Base-by-base conservation (phyloP, 2,888 invertebrate species). In the Cepaea hortensis region DNA sequence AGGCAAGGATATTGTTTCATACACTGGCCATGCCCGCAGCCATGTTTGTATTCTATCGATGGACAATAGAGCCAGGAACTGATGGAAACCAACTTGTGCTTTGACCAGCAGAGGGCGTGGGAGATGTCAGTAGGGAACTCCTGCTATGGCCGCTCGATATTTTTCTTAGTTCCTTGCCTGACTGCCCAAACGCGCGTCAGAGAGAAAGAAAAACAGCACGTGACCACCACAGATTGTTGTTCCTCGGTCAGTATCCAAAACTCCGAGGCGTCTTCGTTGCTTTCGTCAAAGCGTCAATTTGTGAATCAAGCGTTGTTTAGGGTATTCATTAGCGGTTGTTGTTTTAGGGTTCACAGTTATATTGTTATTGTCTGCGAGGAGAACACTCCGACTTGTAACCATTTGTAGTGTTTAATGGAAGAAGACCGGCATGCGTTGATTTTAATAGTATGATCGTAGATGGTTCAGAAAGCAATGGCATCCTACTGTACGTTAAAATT, bases 61-160 rank as follows among this genome's bases (percentile, higher is more conserved):
- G 18, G 61, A 73, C 5, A 20, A 50, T 3, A 23, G 18, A 18
- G 46, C 62, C 75, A 35, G 76, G 61, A 20, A 76, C 46, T 84
- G 76, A 84, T 84, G 65, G 48, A 62, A 76, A 50, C 61, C 84
- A 84, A 62, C 65, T 76, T 84, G 75, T 62, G 35, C 76, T 35
- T 46, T 76, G 62, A 65, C 75, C 84, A 62, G 7, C 65, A 75
- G 65, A 72, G 85, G 85, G 68, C 68, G 77, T 77, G 85, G 35
- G 50, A 77, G 85, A 85, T 70, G 77, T 79, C 85, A 85, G 70
- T 79, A 77, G 13, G 55, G 77, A 77, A 62, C 79, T 76, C 18
- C 18, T 50, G 55, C 70, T 50, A 77, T 85, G 79, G 79, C 50
- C 70, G 85, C 50, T 68, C 79, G 50, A 50, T 85, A 85, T 85